Percentiles rank a stretch among this genome's conserved stretches.
Evolutionary conservation across 1,140 invertebrate species (phyloP).

Genomic region (Zeugodacus cucurbitae): DNA sequence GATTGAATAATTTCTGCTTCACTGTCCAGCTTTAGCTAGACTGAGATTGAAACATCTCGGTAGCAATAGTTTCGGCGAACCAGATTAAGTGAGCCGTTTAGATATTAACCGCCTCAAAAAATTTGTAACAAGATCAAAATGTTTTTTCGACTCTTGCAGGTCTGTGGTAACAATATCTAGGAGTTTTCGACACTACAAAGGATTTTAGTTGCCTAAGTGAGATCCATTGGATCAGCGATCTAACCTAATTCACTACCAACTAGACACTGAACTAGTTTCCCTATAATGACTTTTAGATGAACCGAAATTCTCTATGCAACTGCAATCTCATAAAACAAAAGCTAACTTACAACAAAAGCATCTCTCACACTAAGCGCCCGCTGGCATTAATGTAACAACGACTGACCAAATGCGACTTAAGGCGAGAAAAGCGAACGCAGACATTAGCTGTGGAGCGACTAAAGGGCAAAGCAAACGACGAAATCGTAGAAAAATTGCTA

Average conservation of each 20-base stretch:
- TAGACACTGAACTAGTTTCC: background rate
- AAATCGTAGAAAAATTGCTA: conserved; percentile 2
- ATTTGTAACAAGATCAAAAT: no score
- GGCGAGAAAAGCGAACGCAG: background rate
- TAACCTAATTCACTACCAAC: background rate
- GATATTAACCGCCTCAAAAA: no score
- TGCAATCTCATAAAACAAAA: background rate
- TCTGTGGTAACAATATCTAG: no score
- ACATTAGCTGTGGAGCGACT: background rate
- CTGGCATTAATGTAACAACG: background rate
- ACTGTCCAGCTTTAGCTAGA: no score
- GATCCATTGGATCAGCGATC: no score
- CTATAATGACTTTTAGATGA: background rate
- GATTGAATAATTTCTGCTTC: no score
- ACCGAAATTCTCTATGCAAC: background rate
- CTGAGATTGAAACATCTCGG: no score
- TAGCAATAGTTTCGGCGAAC: no score
- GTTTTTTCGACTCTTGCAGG: no score
- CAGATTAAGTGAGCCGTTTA: no score
- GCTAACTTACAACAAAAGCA: background rate
- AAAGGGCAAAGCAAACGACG: background rate
- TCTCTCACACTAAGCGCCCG: background rate
- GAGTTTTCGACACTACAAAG: no score
- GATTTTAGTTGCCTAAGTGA: no score
- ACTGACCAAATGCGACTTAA: background rate